A percentile compares a stretch with the other conserved stretches of the same genome.
These are phyloP conservation scores for Falcaria lacertinaria DNA, from an alignment of 2,888 invertebrate species.

Conservation along the genomic window DNA sequence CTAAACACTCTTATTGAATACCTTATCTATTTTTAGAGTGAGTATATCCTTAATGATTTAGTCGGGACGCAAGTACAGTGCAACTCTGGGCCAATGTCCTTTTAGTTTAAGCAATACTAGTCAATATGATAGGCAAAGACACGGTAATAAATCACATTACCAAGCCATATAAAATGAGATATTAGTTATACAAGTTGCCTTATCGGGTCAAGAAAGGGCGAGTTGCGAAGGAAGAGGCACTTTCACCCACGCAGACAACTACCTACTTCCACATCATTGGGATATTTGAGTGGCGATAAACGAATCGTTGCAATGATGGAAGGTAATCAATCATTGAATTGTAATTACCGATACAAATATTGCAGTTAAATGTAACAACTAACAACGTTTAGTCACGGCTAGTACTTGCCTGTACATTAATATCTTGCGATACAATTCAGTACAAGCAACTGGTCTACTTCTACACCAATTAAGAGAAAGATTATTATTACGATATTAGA, in stretches of 20 bases:
- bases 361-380: background rate
- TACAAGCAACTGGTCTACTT: conserved; percentile 13
- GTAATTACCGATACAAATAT: too few species aligned
- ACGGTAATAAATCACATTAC: background rate
- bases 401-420: background rate
- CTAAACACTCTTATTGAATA: too few species aligned
- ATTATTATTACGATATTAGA: background rate
- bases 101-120: too few species aligned
- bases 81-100: too few species aligned
- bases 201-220: conserved; percentile 39
- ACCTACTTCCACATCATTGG: conserved; percentile 13
- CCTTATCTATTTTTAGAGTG: too few species aligned
- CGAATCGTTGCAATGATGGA: background rate
- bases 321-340: background rate
- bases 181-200: conserved; percentile 36
- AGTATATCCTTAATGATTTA: too few species aligned
- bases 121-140: too few species aligned
- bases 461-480: conserved; percentile 12
- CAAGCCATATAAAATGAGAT: conserved; percentile 14
- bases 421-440: background rate
- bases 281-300: too few species aligned
- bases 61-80: too few species aligned
- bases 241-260: conserved; percentile 46
- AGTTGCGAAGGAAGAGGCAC: conserved; percentile 32
- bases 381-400: conserved; percentile 1